Base-by-base conservation (phyloP, 2,888 invertebrate species). In the Chloroclystis v-ata region DNA sequence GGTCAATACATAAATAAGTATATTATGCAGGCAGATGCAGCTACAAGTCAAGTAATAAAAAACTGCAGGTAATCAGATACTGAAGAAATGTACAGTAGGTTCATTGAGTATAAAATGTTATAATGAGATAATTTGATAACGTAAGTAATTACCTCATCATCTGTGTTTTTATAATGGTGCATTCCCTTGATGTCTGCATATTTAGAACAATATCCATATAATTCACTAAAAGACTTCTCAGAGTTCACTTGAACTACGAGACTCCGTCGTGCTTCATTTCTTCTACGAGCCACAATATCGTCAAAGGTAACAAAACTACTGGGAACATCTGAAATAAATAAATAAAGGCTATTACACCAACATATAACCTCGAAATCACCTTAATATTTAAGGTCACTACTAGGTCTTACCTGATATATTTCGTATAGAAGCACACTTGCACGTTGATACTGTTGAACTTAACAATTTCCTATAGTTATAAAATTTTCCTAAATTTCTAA, bases 161-260 rank as follows among this genome's bases (percentile, higher is more conserved):
- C 69, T 37, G 67, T 69, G 56, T 80, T 82, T 56, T 75, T 77
- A 61, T 93, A 95, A 70, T 94, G 93, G 63, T 92, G 90, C 65
- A 93, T 89, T 45, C 86, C 88, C 53, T 89, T 82, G 38, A 96
- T 83, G 5, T 69, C 75, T 6, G 93, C 94, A 76, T 92, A 91
- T 57, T 89, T 81, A 16, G 88, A 89, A 73, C 95, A 95, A 68
- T 94, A 93, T 2, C 89, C 80, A 69, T 91, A 89, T 42, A 95
- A 78, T 75, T 94, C 93, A 37, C 73, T 74, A 62, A 89, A 91
- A 0, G 93, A 94, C 37, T 91, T 89, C 43, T 91, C 89, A 0
- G 94, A 93, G 63, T 92, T 91, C 1, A 95, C 92, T 82, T 95
- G 94, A 4, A 96, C 91, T 25, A 95, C 78, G 44, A 95, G 82